phyloP scores from a whole-genome alignment of 2,113 vertebrate species.

The Erythrocercus mccallii region DNA sequence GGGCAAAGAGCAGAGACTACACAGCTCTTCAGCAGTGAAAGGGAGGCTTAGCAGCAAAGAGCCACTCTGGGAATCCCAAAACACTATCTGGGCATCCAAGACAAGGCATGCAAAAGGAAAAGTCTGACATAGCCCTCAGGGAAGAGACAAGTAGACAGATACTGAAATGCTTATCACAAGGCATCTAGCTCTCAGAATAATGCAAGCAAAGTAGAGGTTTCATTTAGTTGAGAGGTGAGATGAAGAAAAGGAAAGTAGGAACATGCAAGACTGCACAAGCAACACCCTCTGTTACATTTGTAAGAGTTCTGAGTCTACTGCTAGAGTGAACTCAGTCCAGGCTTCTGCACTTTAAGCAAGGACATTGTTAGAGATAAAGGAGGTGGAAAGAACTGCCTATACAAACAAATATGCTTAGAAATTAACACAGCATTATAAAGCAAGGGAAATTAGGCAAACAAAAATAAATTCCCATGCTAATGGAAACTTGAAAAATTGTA shows the following conservation, averaged over 20 bases:
- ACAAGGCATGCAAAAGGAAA: neutral
- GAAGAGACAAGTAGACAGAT: neutral
- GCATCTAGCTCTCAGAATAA: neutral
- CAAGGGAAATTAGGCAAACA: neutral
- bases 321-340: neutral
- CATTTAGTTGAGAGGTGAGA: neutral
- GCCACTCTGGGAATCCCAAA: neutral
- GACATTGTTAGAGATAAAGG: neutral
- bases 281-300: neutral
- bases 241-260: neutral
- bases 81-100: neutral
- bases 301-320: neutral
- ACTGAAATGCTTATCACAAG: neutral
- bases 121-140: neutral
- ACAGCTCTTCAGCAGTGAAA: neutral
- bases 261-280: neutral
- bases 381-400: neutral
- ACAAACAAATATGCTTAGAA: neutral
- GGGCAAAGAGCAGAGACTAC: slow-evolving; percentile 2
- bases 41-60: neutral
- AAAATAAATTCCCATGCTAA: neutral
- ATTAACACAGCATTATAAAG: neutral
- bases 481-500: neutral
- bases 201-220: neutral
- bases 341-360: neutral